Conservation (phyloP, 2,113 vertebrate species). For the Rousettus leschenaultii region DNA sequence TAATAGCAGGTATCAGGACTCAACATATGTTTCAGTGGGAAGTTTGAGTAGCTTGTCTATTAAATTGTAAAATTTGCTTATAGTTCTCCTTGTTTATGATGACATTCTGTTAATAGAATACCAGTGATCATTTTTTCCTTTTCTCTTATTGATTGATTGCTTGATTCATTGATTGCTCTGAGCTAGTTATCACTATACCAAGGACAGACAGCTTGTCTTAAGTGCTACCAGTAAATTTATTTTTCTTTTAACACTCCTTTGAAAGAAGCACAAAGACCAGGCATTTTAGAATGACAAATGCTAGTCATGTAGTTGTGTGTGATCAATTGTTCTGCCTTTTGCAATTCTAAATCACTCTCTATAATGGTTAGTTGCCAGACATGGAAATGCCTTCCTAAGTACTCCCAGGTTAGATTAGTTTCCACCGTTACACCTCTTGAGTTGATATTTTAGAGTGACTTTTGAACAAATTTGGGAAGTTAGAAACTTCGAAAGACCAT, state of each 20-base stretch:
- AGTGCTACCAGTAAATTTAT: not conserved
- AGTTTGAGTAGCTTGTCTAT: not conserved
- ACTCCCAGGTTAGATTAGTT: not conserved
- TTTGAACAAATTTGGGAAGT: slow-evolving; percentile 3
- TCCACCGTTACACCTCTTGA: not conserved
- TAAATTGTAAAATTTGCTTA: not conserved
- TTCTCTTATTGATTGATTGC: not conserved
- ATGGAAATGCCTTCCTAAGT: not conserved
- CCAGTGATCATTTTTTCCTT: not conserved
- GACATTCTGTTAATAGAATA: not conserved
- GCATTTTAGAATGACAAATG: not conserved
- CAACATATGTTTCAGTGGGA: not conserved
- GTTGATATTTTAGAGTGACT: not conserved
- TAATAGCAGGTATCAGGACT: not conserved
- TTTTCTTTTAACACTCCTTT: not conserved
- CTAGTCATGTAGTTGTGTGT: not conserved
- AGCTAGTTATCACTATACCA: not conserved
- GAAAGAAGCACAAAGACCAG: not conserved
- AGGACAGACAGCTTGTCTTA: not conserved
- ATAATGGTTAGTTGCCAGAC: not conserved
- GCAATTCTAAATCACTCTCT: not conserved
- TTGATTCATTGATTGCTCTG: not conserved
- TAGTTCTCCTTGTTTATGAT: not conserved
- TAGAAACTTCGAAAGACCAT: not conserved
- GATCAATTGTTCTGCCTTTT: not conserved